These are phyloP conservation scores for Helicoverpa zea DNA, from an alignment of 1,140 invertebrate species.

Conservation along the genomic window DNA sequence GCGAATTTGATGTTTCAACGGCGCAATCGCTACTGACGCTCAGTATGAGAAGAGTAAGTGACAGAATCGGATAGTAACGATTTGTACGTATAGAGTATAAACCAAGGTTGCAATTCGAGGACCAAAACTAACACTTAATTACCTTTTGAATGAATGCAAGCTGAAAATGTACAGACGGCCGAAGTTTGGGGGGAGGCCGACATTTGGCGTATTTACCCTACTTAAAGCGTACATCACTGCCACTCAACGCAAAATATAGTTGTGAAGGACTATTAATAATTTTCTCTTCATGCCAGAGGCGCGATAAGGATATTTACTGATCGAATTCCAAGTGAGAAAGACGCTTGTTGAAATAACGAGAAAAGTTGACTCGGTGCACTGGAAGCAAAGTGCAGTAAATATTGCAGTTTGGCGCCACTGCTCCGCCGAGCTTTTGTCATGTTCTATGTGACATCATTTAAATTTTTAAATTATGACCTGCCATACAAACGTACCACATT, in stretches of 20 bases:
- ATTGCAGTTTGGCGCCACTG: conserved; percentile 1
- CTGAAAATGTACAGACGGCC: too few relatives aligned
- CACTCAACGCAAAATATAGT: conserved; percentile 65
- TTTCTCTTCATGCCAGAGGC: conserved; percentile 50
- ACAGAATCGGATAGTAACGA: too few relatives aligned
- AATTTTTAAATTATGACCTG: not conserved
- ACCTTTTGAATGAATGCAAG: too few relatives aligned
- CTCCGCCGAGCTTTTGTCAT: conserved; percentile 2
- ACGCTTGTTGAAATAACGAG: conserved; percentile 36
- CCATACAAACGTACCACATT: not conserved
- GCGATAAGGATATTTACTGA: conserved; percentile 58
- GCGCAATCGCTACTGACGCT: too few relatives aligned
- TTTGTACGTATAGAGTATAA: too few relatives aligned
- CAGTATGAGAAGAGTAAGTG: too few relatives aligned
- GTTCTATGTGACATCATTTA: conserved; percentile 14
- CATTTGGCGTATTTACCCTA: too few relatives aligned
- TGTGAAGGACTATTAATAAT: conserved; percentile 56
- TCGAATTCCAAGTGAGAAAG: conserved; percentile 48
- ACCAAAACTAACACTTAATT: too few relatives aligned
- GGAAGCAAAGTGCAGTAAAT: conserved; percentile 12
- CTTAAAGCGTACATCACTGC: conserved; percentile 54
- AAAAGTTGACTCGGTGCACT: conserved; percentile 26
- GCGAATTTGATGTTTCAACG: too few relatives aligned
- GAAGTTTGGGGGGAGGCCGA: too few relatives aligned
- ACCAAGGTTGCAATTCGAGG: too few relatives aligned